Conservation (phyloP, 1,140 invertebrate genomes). For the Meloidogyne exigua region DNA sequence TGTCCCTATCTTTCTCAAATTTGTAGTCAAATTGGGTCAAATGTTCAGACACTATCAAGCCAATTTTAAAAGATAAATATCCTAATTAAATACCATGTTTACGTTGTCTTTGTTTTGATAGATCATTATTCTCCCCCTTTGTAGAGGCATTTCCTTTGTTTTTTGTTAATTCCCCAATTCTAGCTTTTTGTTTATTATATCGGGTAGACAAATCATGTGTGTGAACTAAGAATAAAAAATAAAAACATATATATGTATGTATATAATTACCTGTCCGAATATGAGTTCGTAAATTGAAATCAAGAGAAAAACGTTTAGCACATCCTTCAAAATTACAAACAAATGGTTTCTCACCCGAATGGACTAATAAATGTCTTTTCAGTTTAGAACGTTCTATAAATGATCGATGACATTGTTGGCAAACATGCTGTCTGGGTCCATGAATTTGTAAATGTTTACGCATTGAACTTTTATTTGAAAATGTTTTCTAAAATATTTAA, state of each 20-base stretch:
- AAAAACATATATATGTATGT: no score
- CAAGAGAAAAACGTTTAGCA: constrained; percentile 37
- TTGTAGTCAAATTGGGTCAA: no score
- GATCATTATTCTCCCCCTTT: neutral
- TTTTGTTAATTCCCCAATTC: neutral
- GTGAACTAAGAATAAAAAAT: neutral
- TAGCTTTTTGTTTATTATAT: constrained; percentile 19
- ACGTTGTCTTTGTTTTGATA: neutral
- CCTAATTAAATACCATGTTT: neutral
- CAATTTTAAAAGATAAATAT: no score
- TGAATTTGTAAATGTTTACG: constrained; percentile 43
- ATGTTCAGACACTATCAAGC: no score
- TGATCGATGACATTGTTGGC: constrained; percentile 28
- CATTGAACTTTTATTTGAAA: constrained; percentile 34
- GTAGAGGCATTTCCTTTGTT: neutral
- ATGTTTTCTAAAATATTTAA: constrained; percentile 21
- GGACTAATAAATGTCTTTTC: constrained; percentile 35
- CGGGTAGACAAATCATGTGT: constrained; percentile 27
- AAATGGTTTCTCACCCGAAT: constrained; percentile 38
- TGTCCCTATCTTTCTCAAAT: neutral
- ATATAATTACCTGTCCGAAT: constrained; percentile 17
- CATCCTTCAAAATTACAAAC: constrained; percentile 36
- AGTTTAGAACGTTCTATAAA: constrained; percentile 45
- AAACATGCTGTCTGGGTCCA: constrained; percentile 39
- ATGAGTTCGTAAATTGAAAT: constrained; percentile 38